Evolutionary conservation across 1,140 invertebrate species (phyloP), one percentile per base, ranked within the genome.

Genomic region (Drosophila miranda): DNA sequence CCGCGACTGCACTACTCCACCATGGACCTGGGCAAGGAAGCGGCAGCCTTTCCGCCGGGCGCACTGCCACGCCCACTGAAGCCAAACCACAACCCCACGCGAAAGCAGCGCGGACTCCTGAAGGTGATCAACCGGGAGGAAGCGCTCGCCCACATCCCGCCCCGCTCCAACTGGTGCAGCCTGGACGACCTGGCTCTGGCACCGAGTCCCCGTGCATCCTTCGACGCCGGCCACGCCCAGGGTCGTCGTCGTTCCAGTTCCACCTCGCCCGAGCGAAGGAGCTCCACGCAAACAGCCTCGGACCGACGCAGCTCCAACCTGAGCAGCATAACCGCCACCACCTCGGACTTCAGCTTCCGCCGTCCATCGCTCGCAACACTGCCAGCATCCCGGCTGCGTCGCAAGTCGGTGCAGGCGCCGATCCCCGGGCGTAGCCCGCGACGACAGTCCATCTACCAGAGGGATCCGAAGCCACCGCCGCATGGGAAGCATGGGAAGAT

Each of bases 291-390:
- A 71, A 90, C 89, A 2, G 82, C 70, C 9, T 90, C 89, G 14
- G 89, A 90, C 59, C 58, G 89, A 0, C 66, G 89, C 11, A 90
- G 89, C 44, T 90, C 89, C 2, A 90, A 90, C 66, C 43, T 90
- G 14, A 90, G 89, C 50, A 83, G 84, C 7, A 69, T 90, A 11
- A 90, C 89, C 13, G 57, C 50, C 21, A 71, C 71, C 43, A 90
- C 89, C 46, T 90, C 89, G 26, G 89, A 90, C 23, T 84, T 90
- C 34, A 90, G 89, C 48, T 90, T 89, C 64, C 81, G 81, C 11
- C 70, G 78, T 19, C 72, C 84, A 13, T 77, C 89, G 5, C 61
- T 89, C 23, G 50, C 84, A 52, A 70, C 83, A 74, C 68, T 87
- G 72, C 83, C 83, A 77, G 59, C 62, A 3, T 54, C 78, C 4